Evolutionary conservation across 2,888 invertebrate genomes (phyloP).

Genomic region (Lepidochitona cinerea): DNA sequence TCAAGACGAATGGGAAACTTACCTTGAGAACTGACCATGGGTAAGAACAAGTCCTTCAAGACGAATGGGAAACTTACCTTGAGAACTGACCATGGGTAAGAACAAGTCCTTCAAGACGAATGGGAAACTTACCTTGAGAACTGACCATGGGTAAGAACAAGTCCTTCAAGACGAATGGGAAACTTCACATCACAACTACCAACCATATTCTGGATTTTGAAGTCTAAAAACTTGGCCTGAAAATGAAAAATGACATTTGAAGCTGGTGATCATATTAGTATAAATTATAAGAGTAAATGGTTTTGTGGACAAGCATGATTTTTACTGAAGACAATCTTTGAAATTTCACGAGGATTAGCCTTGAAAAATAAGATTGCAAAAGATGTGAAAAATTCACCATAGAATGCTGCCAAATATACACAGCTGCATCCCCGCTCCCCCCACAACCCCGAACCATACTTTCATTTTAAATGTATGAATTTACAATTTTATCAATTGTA

Average conservation of each 20-base stretch:
- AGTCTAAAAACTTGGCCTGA: slow-evolving; percentile 83
- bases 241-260: slow-evolving; percentile 19
- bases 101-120: slow-evolving; percentile 83
- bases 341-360: too few relatives aligned
- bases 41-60: slow-evolving; percentile 85
- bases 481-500: too few relatives aligned
- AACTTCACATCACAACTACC: slow-evolving; percentile 90
- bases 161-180: slow-evolving; percentile 84
- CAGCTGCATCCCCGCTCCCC: too few relatives aligned
- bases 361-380: too few relatives aligned
- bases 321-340: too few relatives aligned
- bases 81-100: slow-evolving; percentile 90
- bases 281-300: neutral
- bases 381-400: too few relatives aligned
- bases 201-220: slow-evolving; percentile 90
- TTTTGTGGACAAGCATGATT: too few relatives aligned
- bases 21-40: slow-evolving; percentile 83
- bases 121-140: slow-evolving; percentile 77
- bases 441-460: too few relatives aligned
- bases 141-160: slow-evolving; percentile 86
- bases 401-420: too few relatives aligned
- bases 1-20: slow-evolving; percentile 81
- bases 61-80: slow-evolving; percentile 88
- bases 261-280: too few relatives aligned
- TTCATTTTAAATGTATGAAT: too few relatives aligned